Evolutionary conservation across 2,888 invertebrate species (phyloP), one percentile per base, ranked within the genome.

Genomic region (Magallana nippona): DNA sequence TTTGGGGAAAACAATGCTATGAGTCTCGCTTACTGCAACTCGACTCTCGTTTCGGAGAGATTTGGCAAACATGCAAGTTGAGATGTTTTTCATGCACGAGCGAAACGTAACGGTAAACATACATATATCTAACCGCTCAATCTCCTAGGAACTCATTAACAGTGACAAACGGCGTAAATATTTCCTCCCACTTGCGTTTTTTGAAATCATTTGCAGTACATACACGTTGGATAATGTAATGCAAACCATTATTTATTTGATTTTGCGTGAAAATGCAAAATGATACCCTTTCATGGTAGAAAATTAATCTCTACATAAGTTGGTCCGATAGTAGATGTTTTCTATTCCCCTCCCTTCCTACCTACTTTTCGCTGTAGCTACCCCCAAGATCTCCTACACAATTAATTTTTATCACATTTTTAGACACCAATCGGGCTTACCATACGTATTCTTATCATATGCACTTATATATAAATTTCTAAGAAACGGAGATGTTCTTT

Each of bases 71-170:
- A 22, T 71, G 32, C 71, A 71, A 71, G 22, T 27, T 27, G 22
- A 27, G 71, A 71, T 15, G 27, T 27, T 71, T 71, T 71, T 27
- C 71, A 71, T 71, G 71, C 71, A 71, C 11, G 71, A 71, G 19
- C 71, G 71, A 27, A 71, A 71, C 22, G 13, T 27, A 71, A 22
- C 11, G 15, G 32, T 15, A 22, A 71, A 32, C 71, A 44, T 71
- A 17, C 11, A 32, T 32, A 71, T 71, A 71, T 71, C 22, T 71
- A n/a, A 19, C 17, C 19, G 10, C 19, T 60, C n/a, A 60, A 19
- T 60, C 60, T 19, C 60, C 19, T 8, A 15, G 71, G 15, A 71
- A 71, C 71, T 22, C 17, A 71, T 71, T 71, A 71, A 71, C 71
- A 71, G 11, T 71, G 71, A 71, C 71, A 71, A 32, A 71, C 71